Percentiles rank a stretch among this genome's conserved stretches.
phyloP scores from a whole-genome alignment of 2,797 vertebrate genomes.

The Cryptoblepharus egeriae region DNA sequence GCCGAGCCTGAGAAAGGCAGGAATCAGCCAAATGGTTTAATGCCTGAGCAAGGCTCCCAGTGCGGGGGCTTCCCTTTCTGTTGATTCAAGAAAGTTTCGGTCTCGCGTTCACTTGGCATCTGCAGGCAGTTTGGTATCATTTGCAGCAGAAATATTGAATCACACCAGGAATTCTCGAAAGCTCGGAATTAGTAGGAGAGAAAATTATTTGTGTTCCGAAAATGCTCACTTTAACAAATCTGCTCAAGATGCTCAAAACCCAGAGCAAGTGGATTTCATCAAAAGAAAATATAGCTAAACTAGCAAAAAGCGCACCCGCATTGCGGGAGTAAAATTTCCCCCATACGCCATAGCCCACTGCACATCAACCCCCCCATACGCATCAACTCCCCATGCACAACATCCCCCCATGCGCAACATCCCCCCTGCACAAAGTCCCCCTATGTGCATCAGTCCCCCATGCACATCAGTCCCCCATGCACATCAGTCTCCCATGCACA shows the following conservation, averaged over 20 bases:
- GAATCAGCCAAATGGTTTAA: conserved; percentile 19
- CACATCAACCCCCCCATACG: too few species aligned
- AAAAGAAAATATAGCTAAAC: too few species aligned
- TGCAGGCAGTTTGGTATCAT: not conserved
- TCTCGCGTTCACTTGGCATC: not conserved
- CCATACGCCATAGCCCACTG: too few species aligned
- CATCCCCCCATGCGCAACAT: too few species aligned
- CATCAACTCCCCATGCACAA: too few species aligned
- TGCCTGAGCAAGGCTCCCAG: not conserved
- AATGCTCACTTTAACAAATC: not conserved
- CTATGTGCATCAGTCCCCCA: too few species aligned
- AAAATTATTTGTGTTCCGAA: not conserved
- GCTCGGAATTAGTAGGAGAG: not conserved
- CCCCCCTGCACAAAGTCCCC: too few species aligned
- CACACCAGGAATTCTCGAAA: not conserved
- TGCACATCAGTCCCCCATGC: too few species aligned
- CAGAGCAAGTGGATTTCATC: not conserved
- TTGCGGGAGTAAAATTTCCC: too few species aligned
- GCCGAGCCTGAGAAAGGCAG: conserved; percentile 9
- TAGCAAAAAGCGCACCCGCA: too few species aligned
- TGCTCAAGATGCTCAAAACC: not conserved
- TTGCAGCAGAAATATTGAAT: not conserved
- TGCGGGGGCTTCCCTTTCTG: not conserved
- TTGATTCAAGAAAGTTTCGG: not conserved
- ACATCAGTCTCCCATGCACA: too few species aligned